These are phyloP conservation scores for Brachionus calyciflorus DNA, from an alignment of 1,140 invertebrate species.

Conservation along the genomic window DNA sequence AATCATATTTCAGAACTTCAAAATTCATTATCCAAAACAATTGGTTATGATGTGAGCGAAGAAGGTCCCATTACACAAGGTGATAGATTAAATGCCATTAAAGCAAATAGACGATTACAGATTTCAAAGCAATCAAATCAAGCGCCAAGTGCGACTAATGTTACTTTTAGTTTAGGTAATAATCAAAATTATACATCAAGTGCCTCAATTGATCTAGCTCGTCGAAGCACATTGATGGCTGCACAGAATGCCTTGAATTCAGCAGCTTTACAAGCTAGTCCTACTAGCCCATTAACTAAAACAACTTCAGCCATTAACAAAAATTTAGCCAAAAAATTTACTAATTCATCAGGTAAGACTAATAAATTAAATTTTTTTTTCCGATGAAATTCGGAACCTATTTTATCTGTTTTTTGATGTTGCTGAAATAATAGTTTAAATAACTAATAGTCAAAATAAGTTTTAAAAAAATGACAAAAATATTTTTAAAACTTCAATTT, in stretches of 20 bases:
- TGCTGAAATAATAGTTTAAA: too few species aligned
- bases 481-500: too few species aligned
- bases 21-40: neutral
- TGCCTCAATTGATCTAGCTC: neutral
- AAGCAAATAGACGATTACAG: conserved; percentile 48
- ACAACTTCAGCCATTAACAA: neutral
- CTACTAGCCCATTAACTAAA: neutral
- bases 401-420: neutral
- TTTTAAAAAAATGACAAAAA: too few species aligned
- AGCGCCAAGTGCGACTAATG: conserved; percentile 21
- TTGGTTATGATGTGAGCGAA: conserved; percentile 18
- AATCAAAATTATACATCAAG: conserved; percentile 1
- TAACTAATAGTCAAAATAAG: too few species aligned
- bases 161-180: neutral
- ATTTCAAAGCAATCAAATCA: conserved; percentile 12
- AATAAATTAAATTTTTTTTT: neutral
- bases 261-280: neutral
- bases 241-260: conserved; percentile 16
- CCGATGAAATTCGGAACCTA: neutral
- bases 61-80: conserved; percentile 48
- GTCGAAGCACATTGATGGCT: conserved; percentile 2
- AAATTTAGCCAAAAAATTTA: conserved; percentile 24
- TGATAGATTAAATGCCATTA: conserved; percentile 49
- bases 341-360: neutral
- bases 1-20: neutral